phyloP scores from a whole-genome alignment of 2,797 vertebrate species.

The Coregonus ussuriensis region DNA sequence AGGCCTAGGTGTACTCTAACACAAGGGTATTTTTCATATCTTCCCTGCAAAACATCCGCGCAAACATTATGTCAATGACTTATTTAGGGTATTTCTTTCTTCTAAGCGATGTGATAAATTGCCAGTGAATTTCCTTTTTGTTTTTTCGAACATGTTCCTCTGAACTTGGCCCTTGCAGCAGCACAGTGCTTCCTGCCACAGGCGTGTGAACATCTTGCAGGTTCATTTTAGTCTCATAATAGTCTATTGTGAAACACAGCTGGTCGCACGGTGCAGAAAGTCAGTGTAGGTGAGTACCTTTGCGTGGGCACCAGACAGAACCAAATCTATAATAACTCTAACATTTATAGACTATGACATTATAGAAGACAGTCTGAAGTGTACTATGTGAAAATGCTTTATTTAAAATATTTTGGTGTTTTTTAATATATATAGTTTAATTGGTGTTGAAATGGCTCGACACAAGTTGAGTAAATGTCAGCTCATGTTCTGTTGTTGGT shows the following conservation, averaged over 20 bases:
- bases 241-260: background rate
- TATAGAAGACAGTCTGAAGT: background rate
- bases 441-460: background rate
- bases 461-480: background rate
- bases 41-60: background rate
- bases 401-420: background rate
- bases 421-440: background rate
- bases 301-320: background rate
- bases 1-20: too few relatives aligned
- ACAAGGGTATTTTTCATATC: background rate
- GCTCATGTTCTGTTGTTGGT: background rate
- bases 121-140: constrained; percentile 6
- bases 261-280: background rate
- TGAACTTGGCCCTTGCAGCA: background rate
- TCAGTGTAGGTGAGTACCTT: background rate
- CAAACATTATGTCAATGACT: background rate
- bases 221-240: background rate
- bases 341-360: background rate
- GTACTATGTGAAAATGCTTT: background rate
- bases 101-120: background rate
- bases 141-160: background rate
- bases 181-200: background rate
- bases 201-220: background rate
- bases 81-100: background rate
- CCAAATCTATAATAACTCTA: too few relatives aligned